These are phyloP conservation scores for Harpagus bidentatus DNA, from an alignment of 2,113 vertebrate genomes.

Conservation along the genomic window DNA sequence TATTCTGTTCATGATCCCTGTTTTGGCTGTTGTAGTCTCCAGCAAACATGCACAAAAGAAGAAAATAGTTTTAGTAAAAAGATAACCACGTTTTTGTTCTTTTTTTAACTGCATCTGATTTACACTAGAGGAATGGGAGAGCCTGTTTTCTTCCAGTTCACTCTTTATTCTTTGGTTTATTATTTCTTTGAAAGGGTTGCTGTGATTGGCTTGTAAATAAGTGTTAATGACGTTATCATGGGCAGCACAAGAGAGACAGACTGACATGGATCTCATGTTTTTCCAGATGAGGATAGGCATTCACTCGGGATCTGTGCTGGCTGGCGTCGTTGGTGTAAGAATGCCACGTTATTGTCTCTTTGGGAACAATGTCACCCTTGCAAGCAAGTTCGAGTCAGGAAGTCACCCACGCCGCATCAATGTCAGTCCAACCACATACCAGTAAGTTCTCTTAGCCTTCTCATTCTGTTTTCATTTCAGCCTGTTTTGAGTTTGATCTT, in stretches of 20 bases:
- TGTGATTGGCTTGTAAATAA: not conserved
- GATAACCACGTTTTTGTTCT: not conserved
- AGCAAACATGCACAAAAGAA: not conserved
- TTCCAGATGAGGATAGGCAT: conserved; percentile 93
- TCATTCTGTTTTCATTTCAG: not conserved
- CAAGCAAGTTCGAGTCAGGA: conserved; percentile 98
- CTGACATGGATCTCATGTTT: not conserved
- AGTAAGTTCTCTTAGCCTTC: conserved; percentile 77
- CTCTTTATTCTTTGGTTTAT: not conserved
- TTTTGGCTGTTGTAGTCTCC: not conserved
- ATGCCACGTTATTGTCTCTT: conserved; percentile 99
- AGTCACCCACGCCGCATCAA: conserved; percentile 96
- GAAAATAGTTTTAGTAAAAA: not conserved
- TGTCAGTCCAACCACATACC: conserved; percentile 94
- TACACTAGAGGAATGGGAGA: not conserved
- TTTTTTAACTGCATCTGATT: not conserved
- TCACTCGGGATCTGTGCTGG: conserved; percentile 95
- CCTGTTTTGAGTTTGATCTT: not conserved
- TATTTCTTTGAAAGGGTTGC: not conserved
- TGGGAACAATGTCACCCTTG: conserved; percentile 97
- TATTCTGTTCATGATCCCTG: not conserved
- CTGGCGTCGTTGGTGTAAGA: conserved; percentile 94
- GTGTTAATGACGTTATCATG: not conserved
- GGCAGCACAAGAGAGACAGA: not conserved
- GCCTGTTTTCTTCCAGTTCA: not conserved